phyloP scores from a whole-genome alignment of 2,113 vertebrate genomes.

The Toxotes jaculatrix region DNA sequence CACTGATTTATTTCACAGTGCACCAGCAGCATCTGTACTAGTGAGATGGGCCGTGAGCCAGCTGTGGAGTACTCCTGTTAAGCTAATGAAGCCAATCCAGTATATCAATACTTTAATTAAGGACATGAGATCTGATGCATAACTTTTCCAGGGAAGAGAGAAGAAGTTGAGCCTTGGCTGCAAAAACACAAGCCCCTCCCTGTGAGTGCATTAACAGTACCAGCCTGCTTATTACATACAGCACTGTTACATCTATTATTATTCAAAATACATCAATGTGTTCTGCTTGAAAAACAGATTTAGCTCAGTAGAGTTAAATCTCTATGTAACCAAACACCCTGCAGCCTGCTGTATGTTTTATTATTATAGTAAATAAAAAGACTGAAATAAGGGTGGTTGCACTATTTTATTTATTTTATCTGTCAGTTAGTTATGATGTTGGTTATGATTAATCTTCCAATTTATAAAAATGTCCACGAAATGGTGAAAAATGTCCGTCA shows the following conservation, averaged over 20 bases:
- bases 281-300: not conserved
- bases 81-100: conserved; percentile 44
- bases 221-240: not conserved
- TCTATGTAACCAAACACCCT: not conserved
- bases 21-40: not conserved
- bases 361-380: no score
- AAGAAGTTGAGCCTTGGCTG: not conserved
- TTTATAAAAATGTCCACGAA: not conserved
- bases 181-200: no score
- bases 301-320: not conserved
- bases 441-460: no score
- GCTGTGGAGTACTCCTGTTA: conserved; percentile 36
- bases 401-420: no score
- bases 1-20: conserved; percentile 26
- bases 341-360: not conserved
- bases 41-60: conserved; percentile 27
- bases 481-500: no score
- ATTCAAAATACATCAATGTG: not conserved
- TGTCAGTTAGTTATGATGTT: no score
- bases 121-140: conserved; percentile 8
- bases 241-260: not conserved
- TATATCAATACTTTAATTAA: conserved; percentile 37
- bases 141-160: not conserved
- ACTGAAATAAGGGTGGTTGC: no score
- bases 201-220: no score